Evolutionary conservation across 1,140 invertebrate species (phyloP), one percentile per base, ranked within the genome.

Genomic region (Zaprionus vittiger): DNA sequence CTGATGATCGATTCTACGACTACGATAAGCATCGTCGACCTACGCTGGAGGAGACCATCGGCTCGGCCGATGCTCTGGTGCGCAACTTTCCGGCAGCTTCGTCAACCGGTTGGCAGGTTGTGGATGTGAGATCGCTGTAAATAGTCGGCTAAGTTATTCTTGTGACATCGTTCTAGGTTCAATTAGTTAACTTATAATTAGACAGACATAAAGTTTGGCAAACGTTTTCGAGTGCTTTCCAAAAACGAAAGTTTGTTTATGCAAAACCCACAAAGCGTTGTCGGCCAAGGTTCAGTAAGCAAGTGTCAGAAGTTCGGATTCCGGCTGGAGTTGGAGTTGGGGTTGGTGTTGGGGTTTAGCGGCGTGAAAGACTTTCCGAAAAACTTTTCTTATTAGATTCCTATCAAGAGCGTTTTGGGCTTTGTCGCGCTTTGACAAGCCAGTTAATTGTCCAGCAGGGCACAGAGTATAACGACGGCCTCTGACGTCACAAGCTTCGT

Each of bases 1-100:
- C 59, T 9, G 60, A 78, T n/a, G 92, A 93, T 80, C 77, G 80
- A 2, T 93, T 93, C 63, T 93, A 93, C 54, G 91, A 93, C 24
- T 93, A 79, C 71, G 92, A 93, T 14, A 91, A 86, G 47, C 70
- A 91, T 22, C 66, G 74, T 4, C 57, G 82, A 4, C 26, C 66
- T 0, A 73, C 62, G 5, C 60, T 85, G 47, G 79, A 80, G 56
- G 65, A 90, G 11, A 71, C 59, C 2, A 74, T 73, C 5, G 44
- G 26, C 44, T 44, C 67, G 12, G 73, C 77, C n/a, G 72, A 68
- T 56, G 57, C 55, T 7, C 38, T 89, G 15, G 77, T 81, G 70
- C 59, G 86, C 47, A 85, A 77, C 34, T 85, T 85, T 20, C 82
- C 81, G 34, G 60, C n/a, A 49, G 26, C 5, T 60, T 56, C 5